phyloP scores from a whole-genome alignment of 2,888 invertebrate species.

The Chouioia cunea region DNA sequence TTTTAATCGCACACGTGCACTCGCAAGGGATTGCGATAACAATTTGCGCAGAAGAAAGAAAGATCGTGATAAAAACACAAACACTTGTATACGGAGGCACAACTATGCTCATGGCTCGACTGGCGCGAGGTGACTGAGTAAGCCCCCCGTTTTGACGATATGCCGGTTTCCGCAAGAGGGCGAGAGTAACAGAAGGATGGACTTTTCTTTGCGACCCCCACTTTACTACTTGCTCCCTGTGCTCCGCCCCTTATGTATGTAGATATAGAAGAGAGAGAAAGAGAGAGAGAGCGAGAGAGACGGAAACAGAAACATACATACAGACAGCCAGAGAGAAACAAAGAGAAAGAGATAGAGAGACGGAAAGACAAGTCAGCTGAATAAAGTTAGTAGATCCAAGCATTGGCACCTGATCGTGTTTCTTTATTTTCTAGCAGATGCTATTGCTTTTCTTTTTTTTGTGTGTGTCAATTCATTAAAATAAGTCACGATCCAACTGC shows the following conservation, averaged over 20 bases:
- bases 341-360: constrained; percentile 26
- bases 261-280: too few relatives aligned
- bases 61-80: not conserved
- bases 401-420: too few relatives aligned
- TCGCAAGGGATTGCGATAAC: not conserved
- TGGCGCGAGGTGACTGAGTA: constrained; percentile 66
- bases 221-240: not conserved
- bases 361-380: constrained; percentile 27
- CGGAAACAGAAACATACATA: not conserved
- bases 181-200: constrained; percentile 31
- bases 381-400: too few relatives aligned
- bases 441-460: too few relatives aligned
- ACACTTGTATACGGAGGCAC: constrained; percentile 1
- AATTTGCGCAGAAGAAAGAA: not conserved
- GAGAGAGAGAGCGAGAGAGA: not conserved
- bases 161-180: constrained; percentile 51
- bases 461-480: too few relatives aligned
- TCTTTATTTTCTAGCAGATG: too few relatives aligned
- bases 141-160: constrained; percentile 53
- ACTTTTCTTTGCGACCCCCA: constrained; percentile 9
- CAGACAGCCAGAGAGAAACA: too few relatives aligned
- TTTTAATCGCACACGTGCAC: constrained; percentile 16
- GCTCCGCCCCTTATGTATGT: constrained; percentile 30
- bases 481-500: too few relatives aligned
- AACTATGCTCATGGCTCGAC: constrained; percentile 62